Evolutionary conservation across 2,888 invertebrate genomes (phyloP).

Genomic region (Scrobipalpa costella): DNA sequence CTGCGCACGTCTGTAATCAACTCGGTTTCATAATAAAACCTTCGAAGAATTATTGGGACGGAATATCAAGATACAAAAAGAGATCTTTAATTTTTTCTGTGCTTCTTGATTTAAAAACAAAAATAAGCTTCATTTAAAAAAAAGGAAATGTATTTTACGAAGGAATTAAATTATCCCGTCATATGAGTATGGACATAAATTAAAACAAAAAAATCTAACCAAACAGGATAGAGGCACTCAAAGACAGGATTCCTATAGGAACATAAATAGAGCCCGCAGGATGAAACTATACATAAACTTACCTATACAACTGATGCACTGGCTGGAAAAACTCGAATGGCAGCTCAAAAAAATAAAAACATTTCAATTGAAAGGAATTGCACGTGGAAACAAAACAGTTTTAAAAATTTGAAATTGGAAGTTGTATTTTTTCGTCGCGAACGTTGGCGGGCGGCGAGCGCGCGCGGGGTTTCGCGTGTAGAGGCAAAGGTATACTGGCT

Average conservation of each 20-base stretch:
- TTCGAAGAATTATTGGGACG: constrained; percentile 11
- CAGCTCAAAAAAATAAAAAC: constrained; percentile 46
- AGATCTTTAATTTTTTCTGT: not conserved
- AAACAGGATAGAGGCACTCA: constrained; percentile 18
- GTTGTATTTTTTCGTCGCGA: constrained; percentile 22
- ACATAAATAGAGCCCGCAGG: constrained; percentile 21
- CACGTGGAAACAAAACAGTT: constrained; percentile 39
- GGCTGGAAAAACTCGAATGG: constrained; percentile 41
- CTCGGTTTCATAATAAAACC: constrained; percentile 21
- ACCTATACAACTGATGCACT: constrained; percentile 43
- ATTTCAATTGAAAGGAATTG: constrained; percentile 42
- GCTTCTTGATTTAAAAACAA: not conserved
- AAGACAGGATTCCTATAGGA: constrained; percentile 22
- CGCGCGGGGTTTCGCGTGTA: constrained; percentile 63
- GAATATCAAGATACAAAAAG: constrained; percentile 1
- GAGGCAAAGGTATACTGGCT: constrained; percentile 68
- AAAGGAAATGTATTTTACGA: not conserved
- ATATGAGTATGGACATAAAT: not conserved
- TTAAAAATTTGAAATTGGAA: constrained; percentile 38
- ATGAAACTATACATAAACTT: constrained; percentile 41
- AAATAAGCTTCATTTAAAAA: not conserved
- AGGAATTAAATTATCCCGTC: not conserved
- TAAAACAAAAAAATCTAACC: constrained; percentile 17
- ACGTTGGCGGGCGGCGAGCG: constrained; percentile 39
- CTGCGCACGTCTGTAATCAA: constrained; percentile 28